Percentiles rank a stretch among this genome's conserved stretches.
These are phyloP conservation scores for Mesocricetus auratus DNA, from an alignment of 2,113 vertebrate species.

Conservation along the genomic window DNA sequence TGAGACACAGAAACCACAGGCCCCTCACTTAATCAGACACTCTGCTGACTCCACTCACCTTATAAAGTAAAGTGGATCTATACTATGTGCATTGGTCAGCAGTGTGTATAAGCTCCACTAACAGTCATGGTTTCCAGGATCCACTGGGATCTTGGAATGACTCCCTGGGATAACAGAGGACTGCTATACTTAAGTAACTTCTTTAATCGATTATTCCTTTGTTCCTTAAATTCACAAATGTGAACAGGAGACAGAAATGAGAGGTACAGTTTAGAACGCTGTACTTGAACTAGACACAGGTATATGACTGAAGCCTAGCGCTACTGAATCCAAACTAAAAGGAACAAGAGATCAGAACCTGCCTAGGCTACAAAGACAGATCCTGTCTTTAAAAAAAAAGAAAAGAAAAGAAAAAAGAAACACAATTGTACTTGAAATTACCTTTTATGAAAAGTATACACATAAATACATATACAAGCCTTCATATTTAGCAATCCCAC, in stretches of 20 bases:
- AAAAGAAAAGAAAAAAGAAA: background rate
- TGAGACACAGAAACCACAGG: background rate
- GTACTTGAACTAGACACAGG: background rate
- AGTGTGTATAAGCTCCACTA: background rate
- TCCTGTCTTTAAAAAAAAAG: background rate
- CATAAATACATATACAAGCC: background rate
- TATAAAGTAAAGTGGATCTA: background rate
- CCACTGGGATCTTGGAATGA: background rate
- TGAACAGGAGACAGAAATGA: background rate
- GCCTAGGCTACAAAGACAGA: background rate
- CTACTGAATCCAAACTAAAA: background rate
- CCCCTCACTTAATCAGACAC: background rate
- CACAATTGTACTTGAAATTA: background rate
- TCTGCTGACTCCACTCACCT: background rate
- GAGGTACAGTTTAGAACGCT: background rate
- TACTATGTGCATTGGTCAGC: background rate
- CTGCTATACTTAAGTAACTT: background rate
- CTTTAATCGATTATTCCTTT: background rate
- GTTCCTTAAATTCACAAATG: constrained; percentile 31
- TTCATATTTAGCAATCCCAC: background rate
- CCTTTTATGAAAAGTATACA: background rate
- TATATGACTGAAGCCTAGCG: background rate
- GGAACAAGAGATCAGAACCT: background rate
- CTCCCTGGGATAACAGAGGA: background rate
- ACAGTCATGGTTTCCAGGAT: background rate